Evolutionary conservation across 2,797 vertebrate genomes (phyloP), one percentile per base, ranked within the genome.

Genomic region (Parotocinclus haroldoi): DNA sequence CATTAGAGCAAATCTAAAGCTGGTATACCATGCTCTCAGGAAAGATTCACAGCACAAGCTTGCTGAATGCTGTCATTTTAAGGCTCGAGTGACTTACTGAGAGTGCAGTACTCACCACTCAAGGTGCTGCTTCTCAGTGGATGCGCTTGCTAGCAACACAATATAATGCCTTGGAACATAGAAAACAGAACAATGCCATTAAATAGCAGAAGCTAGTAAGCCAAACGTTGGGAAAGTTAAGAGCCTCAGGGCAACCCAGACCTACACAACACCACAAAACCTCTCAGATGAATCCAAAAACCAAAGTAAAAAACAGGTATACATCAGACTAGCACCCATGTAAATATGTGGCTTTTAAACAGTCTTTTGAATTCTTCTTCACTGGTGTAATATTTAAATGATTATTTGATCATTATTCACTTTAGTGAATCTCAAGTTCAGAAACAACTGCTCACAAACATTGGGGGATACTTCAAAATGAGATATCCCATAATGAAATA

Each of bases 151-250:
- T 84, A 91, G 89, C 87, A 95, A 91, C 86, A 94, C 87, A 92
- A 94, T 89, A 88, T 92, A 95, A 93, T 94, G 91, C 92, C 93
- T 96, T 93, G 84, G 90, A 88, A 93, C 87, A 92, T 82, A 91
- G 93, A 91, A 93, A 69, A 94, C 84, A 93, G 89, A 85, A 91
- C 75, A 82, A 81, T 73, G 68, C 80, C 81, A 82, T 85, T 83
- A 85, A 79, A 80, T 80, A 54, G 64, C 69, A 76, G 58, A 56
- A 62, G 64, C 58, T 61, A 62, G 66, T 60, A 12, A 63, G 36
- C 16, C 58, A 76, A 67, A 68, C 56, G 42, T 58, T 52, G 59
- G 69, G 65, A 62, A 72, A 68, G 36, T 59, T 48, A 71, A 7
- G 27, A 37, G 49, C 19, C 46, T 42, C 63, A 42, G 66, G 69